phyloP scores from a whole-genome alignment of 2,113 vertebrate genomes.

The Pica pica region DNA sequence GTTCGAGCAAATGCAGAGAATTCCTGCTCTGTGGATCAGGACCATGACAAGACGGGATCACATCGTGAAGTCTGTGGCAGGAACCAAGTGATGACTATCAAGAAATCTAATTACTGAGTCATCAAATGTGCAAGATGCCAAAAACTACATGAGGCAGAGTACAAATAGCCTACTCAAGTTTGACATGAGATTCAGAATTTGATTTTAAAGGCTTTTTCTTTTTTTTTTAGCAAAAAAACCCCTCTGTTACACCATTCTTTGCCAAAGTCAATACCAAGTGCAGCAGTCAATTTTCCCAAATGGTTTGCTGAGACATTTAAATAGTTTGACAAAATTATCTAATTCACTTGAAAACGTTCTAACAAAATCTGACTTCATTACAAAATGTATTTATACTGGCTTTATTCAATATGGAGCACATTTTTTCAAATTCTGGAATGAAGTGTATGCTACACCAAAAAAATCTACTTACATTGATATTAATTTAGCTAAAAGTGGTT shows the following conservation, averaged over 20 bases:
- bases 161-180: conserved; percentile 77
- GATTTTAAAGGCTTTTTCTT: conserved; percentile 77
- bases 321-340: conserved; percentile 97
- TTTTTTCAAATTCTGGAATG: conserved; percentile 31
- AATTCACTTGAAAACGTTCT: conserved; percentile 86
- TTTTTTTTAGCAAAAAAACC: conserved; percentile 51
- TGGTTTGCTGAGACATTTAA: conserved; percentile 88
- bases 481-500: conserved; percentile 55
- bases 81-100: conserved; percentile 62
- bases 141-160: conserved; percentile 58
- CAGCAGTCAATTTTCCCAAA: conserved; percentile 85
- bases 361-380: conserved; percentile 93
- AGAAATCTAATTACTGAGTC: conserved; percentile 44
- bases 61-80: conserved; percentile 56
- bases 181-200: conserved; percentile 76
- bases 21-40: conserved; percentile 23
- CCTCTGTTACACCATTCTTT: conserved; percentile 67
- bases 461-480: conserved; percentile 50
- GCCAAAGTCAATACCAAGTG: conserved; percentile 91
- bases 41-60: conserved; percentile 63
- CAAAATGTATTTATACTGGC: conserved; percentile 95
- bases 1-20: conserved; percentile 11
- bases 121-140: conserved; percentile 47
- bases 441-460: conserved; percentile 38
- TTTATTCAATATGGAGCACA: conserved; percentile 24